Conservation (phyloP, 1,140 invertebrate species). For the Pachyrhynchus sulphureomaculatus region DNA sequence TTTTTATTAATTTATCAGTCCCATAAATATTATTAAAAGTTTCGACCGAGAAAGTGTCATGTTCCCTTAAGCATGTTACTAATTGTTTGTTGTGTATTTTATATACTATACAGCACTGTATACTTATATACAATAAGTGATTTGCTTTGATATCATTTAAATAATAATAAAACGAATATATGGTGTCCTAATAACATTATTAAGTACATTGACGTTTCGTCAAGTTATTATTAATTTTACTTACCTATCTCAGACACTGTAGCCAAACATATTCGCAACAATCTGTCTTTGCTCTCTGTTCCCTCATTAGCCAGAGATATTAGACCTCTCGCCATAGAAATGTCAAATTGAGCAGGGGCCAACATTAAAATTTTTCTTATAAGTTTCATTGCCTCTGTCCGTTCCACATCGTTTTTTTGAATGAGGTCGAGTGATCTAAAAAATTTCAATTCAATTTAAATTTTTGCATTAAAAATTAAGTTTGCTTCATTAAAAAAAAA, state of each 20-base stretch:
- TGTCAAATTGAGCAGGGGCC: slow-evolving; percentile 65
- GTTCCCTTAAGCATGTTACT: no score
- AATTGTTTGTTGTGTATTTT: no score
- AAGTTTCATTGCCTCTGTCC: slow-evolving; percentile 85
- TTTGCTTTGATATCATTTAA: no score
- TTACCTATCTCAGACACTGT: slow-evolving; percentile 81
- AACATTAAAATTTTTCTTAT: slow-evolving; percentile 70
- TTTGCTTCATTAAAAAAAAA: background rate
- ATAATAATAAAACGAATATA: no score
- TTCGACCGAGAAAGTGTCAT: no score
- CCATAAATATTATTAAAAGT: no score
- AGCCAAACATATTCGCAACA: slow-evolving; percentile 79
- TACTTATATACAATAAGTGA: no score
- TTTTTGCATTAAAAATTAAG: background rate
- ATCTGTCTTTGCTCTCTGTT: slow-evolving; percentile 75
- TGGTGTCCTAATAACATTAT: no score
- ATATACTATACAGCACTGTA: no score
- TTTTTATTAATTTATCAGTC: no score
- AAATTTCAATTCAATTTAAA: slow-evolving; percentile 32
- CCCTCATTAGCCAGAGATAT: slow-evolving; percentile 79
- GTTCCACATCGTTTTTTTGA: slow-evolving; percentile 82
- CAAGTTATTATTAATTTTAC: slow-evolving; percentile 8
- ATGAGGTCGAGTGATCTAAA: slow-evolving; percentile 77
- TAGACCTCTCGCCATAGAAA: slow-evolving; percentile 69
- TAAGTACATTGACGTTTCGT: background rate